Evolutionary conservation across 2,888 invertebrate species (phyloP), one percentile per base, ranked within the genome.

Genomic region (Plagodis pulveraria): DNA sequence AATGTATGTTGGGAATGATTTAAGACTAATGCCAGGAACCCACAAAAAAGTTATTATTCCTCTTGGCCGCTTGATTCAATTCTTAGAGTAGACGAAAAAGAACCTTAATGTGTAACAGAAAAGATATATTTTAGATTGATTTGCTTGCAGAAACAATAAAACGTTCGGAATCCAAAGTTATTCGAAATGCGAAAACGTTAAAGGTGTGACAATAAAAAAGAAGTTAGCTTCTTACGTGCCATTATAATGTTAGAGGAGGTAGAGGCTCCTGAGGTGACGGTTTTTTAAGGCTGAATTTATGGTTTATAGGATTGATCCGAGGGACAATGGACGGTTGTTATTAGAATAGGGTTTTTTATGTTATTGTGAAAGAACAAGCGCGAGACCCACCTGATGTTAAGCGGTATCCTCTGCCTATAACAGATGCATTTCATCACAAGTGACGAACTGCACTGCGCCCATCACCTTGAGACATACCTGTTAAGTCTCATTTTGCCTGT

Each of bases 131-230:
- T 67, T 76, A 12, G 41, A 12, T 40, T 67, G 11, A 11, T 52
- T n/a, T 34, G 40, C 9, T 44, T 38, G n/a, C 38, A 74, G 72
- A 69, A 72, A 78, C 79, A 86, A 87, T 89, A 90, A 91, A 90
- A 83, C 79, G 82, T 84, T 83, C 80, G 76, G 84, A 86, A 88
- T 89, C 85, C 89, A 87, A 91, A 91, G 86, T 89, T 89, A 86
- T 88, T 86, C 73, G 83, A 82, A 88, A 84, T 80, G 81, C 80
- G 83, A 83, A 83, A 81, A 74, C 86, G 84, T 86, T 89, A 89
- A 89, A 91, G 91, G 91, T 90, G 89, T 72, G 84, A 78, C 85
- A 81, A 89, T 92, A 92, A 91, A 92, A 92, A 88, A 85, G 87
- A 89, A 89, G 89, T 91, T 89, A 88, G 86, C 87, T 83, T 86